Conservation (phyloP, 2,113 vertebrate genomes). For the Strix aluco region DNA sequence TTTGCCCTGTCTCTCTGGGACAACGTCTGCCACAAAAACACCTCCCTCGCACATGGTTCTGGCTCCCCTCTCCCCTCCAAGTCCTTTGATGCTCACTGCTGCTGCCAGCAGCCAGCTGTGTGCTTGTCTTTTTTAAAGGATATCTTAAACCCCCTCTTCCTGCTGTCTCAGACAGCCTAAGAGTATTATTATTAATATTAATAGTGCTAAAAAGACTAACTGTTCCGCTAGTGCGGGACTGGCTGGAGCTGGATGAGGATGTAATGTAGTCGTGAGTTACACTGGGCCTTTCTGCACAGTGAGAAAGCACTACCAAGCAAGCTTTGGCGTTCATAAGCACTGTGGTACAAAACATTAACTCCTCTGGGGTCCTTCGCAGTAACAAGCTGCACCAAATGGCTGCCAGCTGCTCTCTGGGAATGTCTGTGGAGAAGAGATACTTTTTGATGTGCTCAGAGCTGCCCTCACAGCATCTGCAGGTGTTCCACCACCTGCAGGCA, state of each 20-base stretch:
- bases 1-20: neutral
- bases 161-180: neutral
- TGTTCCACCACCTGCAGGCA: neutral
- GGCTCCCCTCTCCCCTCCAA: neutral
- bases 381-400: neutral
- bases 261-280: neutral
- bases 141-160: conserved; percentile 17
- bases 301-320: neutral
- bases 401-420: conserved; percentile 11
- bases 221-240: neutral
- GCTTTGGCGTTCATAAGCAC: neutral
- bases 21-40: neutral
- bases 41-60: neutral
- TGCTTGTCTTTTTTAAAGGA: neutral
- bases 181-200: neutral
- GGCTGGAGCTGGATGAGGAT: neutral
- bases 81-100: conserved; percentile 20
- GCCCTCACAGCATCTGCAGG: neutral
- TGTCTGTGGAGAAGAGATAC: neutral
- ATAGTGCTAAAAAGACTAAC: neutral
- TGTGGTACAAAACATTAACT: neutral
- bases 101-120: conserved; percentile 35
- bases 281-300: neutral
- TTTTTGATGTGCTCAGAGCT: neutral
- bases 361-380: neutral